Conservation (phyloP, 2,888 invertebrate genomes). For the Lypha dubia region DNA sequence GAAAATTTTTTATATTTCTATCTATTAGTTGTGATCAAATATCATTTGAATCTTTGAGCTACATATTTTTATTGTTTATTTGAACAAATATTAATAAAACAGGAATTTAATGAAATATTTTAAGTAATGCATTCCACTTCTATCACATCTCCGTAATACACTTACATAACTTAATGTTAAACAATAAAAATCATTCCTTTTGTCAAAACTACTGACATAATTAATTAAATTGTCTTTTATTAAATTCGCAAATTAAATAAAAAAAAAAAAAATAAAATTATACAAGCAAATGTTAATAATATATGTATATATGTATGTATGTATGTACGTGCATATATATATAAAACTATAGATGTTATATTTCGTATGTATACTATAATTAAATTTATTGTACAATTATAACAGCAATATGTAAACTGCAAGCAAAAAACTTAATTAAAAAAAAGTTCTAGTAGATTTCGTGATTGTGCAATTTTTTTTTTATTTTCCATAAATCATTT, state of each 20-base stretch:
- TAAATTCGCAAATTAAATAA: slow-evolving; percentile 4
- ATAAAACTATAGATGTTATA: background rate
- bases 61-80: too few species aligned
- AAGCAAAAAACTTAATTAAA: slow-evolving; percentile 25
- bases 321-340: too few species aligned
- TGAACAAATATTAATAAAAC: too few species aligned
- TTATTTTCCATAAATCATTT: slow-evolving; percentile 3
- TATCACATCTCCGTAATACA: background rate
- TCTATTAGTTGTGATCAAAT: too few species aligned
- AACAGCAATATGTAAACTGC: slow-evolving; percentile 43
- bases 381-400: slow-evolving; percentile 53
- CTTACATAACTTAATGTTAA: background rate
- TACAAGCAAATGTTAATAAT: background rate
- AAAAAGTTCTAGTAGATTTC: slow-evolving; percentile 14
- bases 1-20: too few species aligned
- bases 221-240: slow-evolving; percentile 2
- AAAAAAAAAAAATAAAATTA: too few species aligned
- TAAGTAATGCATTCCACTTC: too few species aligned
- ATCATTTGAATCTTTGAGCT: too few species aligned
- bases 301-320: too few species aligned
- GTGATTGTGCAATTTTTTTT: slow-evolving; percentile 32
- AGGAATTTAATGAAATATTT: too few species aligned
- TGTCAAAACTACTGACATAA: background rate
- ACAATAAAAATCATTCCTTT: background rate
- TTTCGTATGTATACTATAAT: slow-evolving; percentile 39